phyloP scores from a whole-genome alignment of 2,113 vertebrate genomes.

The Neolamprologus devosi region DNA sequence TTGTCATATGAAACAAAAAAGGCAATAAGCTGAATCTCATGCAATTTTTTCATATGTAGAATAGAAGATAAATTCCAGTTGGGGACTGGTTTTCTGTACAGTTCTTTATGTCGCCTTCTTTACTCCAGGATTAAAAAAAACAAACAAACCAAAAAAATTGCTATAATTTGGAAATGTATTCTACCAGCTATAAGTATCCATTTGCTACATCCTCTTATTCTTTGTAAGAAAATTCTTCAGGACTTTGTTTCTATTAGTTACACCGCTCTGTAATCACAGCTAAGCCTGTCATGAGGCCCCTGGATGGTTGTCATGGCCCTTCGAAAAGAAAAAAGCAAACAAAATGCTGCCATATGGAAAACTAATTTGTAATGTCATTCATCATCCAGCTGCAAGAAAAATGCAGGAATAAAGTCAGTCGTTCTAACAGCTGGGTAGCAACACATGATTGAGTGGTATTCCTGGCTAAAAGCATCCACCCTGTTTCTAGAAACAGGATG shows the following conservation, averaged over 20 bases:
- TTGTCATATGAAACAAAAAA: neutral
- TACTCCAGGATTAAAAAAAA: neutral
- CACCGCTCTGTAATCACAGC: constrained; percentile 30
- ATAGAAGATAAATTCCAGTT: neutral
- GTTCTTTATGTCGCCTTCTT: neutral
- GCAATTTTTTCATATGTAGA: neutral
- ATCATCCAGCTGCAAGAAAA: constrained; percentile 29
- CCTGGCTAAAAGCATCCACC: neutral
- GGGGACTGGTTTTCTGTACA: neutral
- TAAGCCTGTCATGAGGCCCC: neutral
- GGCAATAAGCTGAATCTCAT: neutral
- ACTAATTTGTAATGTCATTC: constrained; percentile 30
- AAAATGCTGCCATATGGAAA: constrained; percentile 46
- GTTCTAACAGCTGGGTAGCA: constrained; percentile 34
- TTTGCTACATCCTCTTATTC: neutral
- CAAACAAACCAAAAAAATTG: neutral
- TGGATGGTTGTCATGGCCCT: constrained; percentile 22
- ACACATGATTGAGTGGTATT: constrained; percentile 21
- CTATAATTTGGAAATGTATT: neutral
- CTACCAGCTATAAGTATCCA: neutral
- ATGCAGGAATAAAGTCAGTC: constrained; percentile 2
- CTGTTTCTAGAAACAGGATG: neutral
- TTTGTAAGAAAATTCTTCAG: constrained; percentile 7
- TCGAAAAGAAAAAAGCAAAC: neutral
- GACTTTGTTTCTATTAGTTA: neutral